Evolutionary conservation across 2,113 vertebrate genomes (phyloP).

Genomic region (Cairina moschata): DNA sequence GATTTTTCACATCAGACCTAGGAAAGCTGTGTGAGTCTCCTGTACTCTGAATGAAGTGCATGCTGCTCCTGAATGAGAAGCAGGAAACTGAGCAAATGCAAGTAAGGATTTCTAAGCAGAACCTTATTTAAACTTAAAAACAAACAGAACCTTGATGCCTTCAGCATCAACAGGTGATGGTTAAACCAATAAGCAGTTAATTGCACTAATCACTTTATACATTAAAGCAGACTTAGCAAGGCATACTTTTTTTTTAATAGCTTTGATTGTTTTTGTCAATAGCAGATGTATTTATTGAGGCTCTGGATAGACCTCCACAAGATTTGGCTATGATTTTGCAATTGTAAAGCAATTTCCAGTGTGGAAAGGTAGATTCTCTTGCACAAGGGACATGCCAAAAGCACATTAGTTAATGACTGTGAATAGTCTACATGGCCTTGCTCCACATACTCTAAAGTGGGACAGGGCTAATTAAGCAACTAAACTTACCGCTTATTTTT

Average conservation of each 20-base stretch:
- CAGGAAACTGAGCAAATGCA: not conserved
- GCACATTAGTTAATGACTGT: conserved; percentile 35
- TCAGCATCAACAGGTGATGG: not conserved
- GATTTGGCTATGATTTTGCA: conserved; percentile 1
- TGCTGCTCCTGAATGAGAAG: not conserved
- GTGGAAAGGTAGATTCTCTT: conserved; percentile 31
- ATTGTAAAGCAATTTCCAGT: conserved; percentile 28
- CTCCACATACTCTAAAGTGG: conserved; percentile 31
- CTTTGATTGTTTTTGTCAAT: not conserved
- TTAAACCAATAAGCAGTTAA: not conserved
- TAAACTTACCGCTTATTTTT: conserved; percentile 30
- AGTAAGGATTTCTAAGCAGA: not conserved
- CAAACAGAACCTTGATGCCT: not conserved
- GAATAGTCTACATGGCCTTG: not conserved
- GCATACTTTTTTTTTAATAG: not conserved
- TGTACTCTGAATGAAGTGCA: not conserved
- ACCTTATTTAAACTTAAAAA: not conserved
- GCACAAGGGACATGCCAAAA: conserved; percentile 21
- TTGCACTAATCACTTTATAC: not conserved
- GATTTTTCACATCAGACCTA: not conserved
- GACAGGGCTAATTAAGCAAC: conserved; percentile 25
- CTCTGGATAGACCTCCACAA: not conserved
- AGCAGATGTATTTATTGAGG: not conserved
- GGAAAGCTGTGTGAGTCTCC: not conserved
- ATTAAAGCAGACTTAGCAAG: not conserved